Conservation (phyloP, 2,797 vertebrate genomes). For the Vultur gryphus region DNA sequence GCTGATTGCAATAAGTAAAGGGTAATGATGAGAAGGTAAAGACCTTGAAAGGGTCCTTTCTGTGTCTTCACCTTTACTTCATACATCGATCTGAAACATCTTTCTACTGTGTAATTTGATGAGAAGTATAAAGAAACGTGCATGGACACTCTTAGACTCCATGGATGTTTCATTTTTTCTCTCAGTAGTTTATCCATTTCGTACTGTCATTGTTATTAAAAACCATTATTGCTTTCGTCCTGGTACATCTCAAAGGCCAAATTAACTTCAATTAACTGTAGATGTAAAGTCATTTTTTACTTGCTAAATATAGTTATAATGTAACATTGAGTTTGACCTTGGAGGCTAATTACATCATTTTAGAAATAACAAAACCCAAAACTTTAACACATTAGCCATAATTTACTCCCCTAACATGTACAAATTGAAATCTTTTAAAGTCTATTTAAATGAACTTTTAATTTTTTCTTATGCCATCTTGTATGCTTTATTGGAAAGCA, state of each 20-base stretch:
- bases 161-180: neutral
- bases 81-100: neutral
- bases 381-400: neutral
- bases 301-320: slow-evolving; percentile 23
- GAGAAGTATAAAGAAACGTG: neutral
- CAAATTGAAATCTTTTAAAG: slow-evolving; percentile 12
- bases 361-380: slow-evolving; percentile 7
- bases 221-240: neutral
- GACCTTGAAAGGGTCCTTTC: neutral
- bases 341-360: slow-evolving; percentile 33
- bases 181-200: neutral
- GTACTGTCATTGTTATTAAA: slow-evolving; percentile 3
- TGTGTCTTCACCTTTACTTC: neutral
- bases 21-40: neutral
- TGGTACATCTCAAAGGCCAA: neutral
- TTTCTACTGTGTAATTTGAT: neutral
- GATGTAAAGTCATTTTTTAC: neutral
- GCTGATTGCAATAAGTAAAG: neutral
- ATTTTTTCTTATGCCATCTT: neutral
- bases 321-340: slow-evolving; percentile 4
- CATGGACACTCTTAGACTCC: neutral
- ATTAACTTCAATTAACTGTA: slow-evolving; percentile 36
- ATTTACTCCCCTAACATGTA: neutral
- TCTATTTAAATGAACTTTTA: slow-evolving; percentile 30
- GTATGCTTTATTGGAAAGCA: slow-evolving; percentile 2